Base-by-base conservation (phyloP, 2,888 invertebrate species). In the Diaprepes abbreviatus region DNA sequence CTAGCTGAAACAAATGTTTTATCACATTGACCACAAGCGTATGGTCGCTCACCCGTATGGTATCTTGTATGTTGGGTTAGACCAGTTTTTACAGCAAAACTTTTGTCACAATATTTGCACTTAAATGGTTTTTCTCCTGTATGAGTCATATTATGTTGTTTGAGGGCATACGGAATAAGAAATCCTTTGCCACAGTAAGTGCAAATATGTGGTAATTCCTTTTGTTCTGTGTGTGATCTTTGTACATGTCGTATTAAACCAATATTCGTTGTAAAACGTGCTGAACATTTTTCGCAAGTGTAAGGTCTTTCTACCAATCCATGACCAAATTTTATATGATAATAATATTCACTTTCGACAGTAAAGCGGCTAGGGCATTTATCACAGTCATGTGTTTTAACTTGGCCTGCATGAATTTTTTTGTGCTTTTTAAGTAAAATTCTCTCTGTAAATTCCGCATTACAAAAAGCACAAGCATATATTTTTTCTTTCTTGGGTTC, bases 11-110 rank as follows among this genome's bases (percentile, higher is more conserved):
- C 10, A 17, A 45, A 60, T 10, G 24, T 10, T 33, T 33, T 45
- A 7, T 60, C 19, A 31, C 60, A 60, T n/a, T 31, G 12, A 14
- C 31, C 45, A 17, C 50, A 62, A 33, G 36, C 62, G 12, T 62
- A 62, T 16, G 62, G 62, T 10, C 36, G 17, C 33, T 62, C 50
- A 19, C 45, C 60, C n/a, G 60, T 60, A 31, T 60, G 60, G 9
- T 16, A 21, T 36, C 52, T 62, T 52, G 33, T 31, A 19, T 62
- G 62, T 35, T 62, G 31, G 6, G 10, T 24, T 6, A 62, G 12
- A n/a, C 17, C 16, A 48, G 35, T n/a, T 48, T 62, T 62, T 3
- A 50, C 1, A 12, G 48, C 17, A 35, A 50, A 62, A 17, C 50
- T 12, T 50, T 50, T 48, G 1, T 36, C 17, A 14, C 59, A 59